Percentiles rank a stretch among this genome's conserved stretches.
phyloP scores from a whole-genome alignment of 2,888 invertebrate species.

The Gandaritis pyraliata region DNA sequence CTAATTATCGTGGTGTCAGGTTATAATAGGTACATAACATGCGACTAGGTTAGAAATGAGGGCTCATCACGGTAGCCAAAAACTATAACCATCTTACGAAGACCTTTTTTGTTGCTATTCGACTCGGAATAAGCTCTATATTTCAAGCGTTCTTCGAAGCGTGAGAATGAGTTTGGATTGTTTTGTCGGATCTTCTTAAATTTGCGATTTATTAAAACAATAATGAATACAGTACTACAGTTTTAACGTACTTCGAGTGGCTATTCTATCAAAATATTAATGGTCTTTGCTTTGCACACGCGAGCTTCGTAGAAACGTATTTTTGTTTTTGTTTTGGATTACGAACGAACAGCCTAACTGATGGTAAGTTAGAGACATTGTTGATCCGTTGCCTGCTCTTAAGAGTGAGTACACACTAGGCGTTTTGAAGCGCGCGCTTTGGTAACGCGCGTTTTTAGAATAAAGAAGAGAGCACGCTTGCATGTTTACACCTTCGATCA shows the following conservation, averaged over 20 bases:
- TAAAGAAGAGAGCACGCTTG: no score
- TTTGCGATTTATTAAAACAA: background rate
- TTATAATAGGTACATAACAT: slow-evolving; percentile 27
- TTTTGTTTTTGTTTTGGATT: no score
- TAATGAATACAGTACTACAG: background rate
- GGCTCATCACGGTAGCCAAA: slow-evolving; percentile 15
- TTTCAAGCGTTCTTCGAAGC: background rate
- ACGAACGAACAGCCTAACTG: no score
- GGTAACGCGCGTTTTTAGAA: no score
- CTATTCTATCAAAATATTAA: no score
- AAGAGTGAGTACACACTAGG: no score
- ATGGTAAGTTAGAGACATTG: no score
- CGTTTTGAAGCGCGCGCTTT: no score
- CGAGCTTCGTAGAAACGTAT: no score
- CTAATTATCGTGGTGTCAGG: slow-evolving; percentile 27
- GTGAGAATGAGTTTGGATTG: background rate
- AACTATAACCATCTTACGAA: background rate
- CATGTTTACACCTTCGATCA: no score
- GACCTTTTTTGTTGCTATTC: background rate
- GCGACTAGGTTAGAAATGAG: slow-evolving; percentile 22
- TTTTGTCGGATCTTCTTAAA: background rate
- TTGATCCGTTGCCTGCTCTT: no score
- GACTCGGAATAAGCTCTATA: background rate
- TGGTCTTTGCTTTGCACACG: no score
- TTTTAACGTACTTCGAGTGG: background rate